Percentiles rank a stretch among this genome's conserved stretches.
Conservation (phyloP, 2,113 vertebrate genomes). For the Brevimyrus niger region DNA sequence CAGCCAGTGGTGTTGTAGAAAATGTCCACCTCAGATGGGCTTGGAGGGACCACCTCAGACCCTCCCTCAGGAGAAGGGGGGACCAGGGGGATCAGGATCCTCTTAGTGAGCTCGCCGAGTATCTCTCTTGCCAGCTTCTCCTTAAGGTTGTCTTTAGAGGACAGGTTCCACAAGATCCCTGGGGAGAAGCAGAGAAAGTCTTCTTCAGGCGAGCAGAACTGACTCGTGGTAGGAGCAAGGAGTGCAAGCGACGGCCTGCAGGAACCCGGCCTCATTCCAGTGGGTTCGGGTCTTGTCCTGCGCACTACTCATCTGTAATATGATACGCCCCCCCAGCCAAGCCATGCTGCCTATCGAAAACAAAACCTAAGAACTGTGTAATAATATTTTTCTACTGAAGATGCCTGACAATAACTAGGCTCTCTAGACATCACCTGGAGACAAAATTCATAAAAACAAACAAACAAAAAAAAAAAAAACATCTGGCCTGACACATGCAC, state of each 20-base stretch:
- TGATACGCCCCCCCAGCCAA: neutral
- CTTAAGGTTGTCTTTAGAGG: constrained; percentile 90
- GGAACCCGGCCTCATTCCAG: neutral
- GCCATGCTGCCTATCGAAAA: neutral
- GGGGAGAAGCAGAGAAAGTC: neutral
- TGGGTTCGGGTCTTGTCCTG: neutral
- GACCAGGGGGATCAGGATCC: constrained; percentile 74
- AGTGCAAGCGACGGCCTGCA: neutral
- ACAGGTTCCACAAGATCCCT: constrained; percentile 97
- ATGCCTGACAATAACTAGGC: neutral
- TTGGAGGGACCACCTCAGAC: constrained; percentile 47
- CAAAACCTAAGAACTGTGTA: neutral
- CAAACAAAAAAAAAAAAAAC: neutral
- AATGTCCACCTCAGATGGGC: constrained; percentile 75
- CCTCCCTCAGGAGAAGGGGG: constrained; percentile 67
- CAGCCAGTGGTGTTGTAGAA: constrained; percentile 91
- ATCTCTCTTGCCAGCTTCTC: constrained; percentile 79
- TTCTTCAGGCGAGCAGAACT: neutral
- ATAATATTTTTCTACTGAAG: neutral
- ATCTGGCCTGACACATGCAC: neutral
- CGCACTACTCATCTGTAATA: neutral
- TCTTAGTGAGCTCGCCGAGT: constrained; percentile 72
- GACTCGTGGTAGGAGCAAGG: too few relatives aligned
- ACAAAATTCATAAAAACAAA: neutral
- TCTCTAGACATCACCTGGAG: neutral